These are phyloP conservation scores for Cosmopolites sordidus DNA, from an alignment of 2,888 invertebrate species.

Conservation along the genomic window DNA sequence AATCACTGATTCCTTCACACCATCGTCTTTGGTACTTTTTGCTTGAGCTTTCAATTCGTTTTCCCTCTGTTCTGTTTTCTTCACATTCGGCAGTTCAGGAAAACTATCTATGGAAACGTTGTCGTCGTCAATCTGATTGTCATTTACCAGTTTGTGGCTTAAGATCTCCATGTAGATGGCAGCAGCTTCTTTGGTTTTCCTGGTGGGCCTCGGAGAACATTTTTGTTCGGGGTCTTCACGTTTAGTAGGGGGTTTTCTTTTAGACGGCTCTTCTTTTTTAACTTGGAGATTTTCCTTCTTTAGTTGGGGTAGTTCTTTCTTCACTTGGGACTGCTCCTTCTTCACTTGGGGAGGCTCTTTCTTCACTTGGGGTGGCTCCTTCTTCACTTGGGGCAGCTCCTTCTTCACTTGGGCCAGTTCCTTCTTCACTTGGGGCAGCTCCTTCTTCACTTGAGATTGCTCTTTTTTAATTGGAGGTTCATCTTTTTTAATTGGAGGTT, in stretches of 20 bases:
- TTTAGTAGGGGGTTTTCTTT: constrained; percentile 28
- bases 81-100: constrained; percentile 63
- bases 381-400: constrained; percentile 3
- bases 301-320: constrained; percentile 18
- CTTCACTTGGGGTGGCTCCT: not conserved
- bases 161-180: constrained; percentile 71
- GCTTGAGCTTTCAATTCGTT: constrained; percentile 55
- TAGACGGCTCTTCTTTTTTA: constrained; percentile 23
- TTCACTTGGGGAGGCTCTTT: constrained; percentile 3
- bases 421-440: not conserved
- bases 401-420: constrained; percentile 5
- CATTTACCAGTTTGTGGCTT: constrained; percentile 63
- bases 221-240: constrained; percentile 21
- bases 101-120: constrained; percentile 62
- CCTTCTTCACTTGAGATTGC: constrained; percentile 2
- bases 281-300: constrained; percentile 8
- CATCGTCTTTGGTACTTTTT: constrained; percentile 25
- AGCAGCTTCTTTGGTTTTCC: constrained; percentile 73
- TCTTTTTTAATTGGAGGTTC: constrained; percentile 7
- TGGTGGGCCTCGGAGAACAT: constrained; percentile 50
- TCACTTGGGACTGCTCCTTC: constrained; percentile 8
- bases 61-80: constrained; percentile 58
- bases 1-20: not conserved
- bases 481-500: not conserved
- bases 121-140: constrained; percentile 60